Evolutionary conservation across 1,140 invertebrate genomes (phyloP), one percentile per base, ranked within the genome.

Genomic region (Lepidurus packardi): DNA sequence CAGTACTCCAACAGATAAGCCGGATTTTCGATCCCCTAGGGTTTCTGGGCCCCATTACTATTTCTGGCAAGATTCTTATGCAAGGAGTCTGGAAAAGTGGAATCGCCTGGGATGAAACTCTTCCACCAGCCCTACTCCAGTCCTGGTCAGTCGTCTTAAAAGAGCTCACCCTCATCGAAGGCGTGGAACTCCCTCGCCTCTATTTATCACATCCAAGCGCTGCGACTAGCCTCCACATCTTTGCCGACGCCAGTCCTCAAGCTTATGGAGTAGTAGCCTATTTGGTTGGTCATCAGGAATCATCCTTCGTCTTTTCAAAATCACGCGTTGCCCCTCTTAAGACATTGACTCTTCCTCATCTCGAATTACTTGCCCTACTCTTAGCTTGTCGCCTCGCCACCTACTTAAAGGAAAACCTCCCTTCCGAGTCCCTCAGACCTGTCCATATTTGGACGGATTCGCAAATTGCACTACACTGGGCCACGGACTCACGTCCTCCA

Each of bases 291-390:
- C 16, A 73, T 45, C 44, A 43, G 25, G 77, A 41, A 25, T 44
- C 24, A 13, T 34, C 43, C 43, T 80, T 83, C 53, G 45, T 82
- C 7, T 53, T 81, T 7, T 79, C 79, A 45, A 82, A 82, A 74
- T 77, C 80, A 13, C 76, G 80, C 76, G 81, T 83, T 7, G 78
- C 81, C 1, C 82, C 82, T 13, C 25, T 82, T 4, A 80, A 81
- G 73, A 44, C 65, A 9, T 53, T 82, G 11, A 83, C 81, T 25
- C 81, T 83, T 42, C 82, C 82, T 1, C 73, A 80, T 44, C 74
- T 83, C 11, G 82, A 83, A n/a, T n/a, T n/a, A n/a, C n/a, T n/a
- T n/a, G n/a, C n/a, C n/a, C n/a, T n/a, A n/a, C n/a, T n/a, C n/a
- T 75, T 76, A 82, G 13, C 24, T 81, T 6, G 79, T 79, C 11